phyloP scores from a whole-genome alignment of 2,113 vertebrate genomes.

The Hucho hucho region DNA sequence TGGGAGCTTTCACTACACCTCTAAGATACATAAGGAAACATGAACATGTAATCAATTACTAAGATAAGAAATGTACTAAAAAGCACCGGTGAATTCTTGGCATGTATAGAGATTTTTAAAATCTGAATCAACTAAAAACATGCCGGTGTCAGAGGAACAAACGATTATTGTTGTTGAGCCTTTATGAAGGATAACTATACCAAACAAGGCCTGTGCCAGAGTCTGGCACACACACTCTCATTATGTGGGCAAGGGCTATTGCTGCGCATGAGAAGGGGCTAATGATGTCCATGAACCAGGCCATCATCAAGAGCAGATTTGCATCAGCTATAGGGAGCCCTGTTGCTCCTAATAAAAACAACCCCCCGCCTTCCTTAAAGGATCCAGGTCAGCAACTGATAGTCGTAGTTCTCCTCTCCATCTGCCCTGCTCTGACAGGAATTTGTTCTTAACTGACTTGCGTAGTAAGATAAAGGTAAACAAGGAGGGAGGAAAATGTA shows the following conservation, averaged over 20 bases:
- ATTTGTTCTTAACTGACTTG: too few species aligned
- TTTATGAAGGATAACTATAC: constrained; percentile 44
- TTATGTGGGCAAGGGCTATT: constrained; percentile 37
- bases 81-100: too few species aligned
- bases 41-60: background rate
- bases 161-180: background rate
- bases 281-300: constrained; percentile 32
- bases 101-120: too few species aligned
- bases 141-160: background rate
- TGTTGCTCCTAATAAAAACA: constrained; percentile 45
- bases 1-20: background rate
- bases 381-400: background rate
- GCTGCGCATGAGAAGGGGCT: constrained; percentile 39
- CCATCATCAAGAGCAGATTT: constrained; percentile 32
- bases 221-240: constrained; percentile 35
- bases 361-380: constrained; percentile 20
- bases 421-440: background rate
- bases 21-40: too few species aligned
- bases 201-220: constrained; percentile 25
- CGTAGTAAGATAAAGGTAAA: too few species aligned
- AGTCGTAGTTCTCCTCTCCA: background rate
- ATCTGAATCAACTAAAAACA: background rate
- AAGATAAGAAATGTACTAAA: background rate
- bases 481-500: too few species aligned
- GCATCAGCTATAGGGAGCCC: constrained; percentile 40